phyloP scores from a whole-genome alignment of 2,888 invertebrate species.

The Phyto melanocephala region DNA sequence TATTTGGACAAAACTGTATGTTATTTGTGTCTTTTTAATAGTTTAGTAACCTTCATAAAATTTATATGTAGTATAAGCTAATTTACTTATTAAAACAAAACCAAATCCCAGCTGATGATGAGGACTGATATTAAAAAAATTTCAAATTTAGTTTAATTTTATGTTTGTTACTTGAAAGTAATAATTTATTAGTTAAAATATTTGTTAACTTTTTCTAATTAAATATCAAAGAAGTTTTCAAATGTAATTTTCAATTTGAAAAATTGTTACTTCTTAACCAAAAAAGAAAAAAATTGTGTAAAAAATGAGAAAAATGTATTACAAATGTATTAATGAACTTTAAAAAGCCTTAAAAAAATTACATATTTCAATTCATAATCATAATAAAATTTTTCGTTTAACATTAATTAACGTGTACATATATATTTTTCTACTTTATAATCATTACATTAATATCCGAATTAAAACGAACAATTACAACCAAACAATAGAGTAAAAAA shows the following conservation, averaged over 20 bases:
- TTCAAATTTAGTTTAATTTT: background rate
- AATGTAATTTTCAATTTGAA: background rate
- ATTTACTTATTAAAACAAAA: background rate
- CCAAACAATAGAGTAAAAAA: background rate
- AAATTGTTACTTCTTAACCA: background rate
- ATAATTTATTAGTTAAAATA: background rate
- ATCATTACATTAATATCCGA: conserved; percentile 55
- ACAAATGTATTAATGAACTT: conserved; percentile 11
- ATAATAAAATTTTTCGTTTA: conserved; percentile 21
- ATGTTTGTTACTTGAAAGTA: background rate
- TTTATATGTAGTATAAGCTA: no score
- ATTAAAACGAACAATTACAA: conserved; percentile 21
- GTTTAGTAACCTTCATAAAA: no score
- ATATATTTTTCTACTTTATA: conserved; percentile 64
- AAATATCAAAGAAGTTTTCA: conserved; percentile 10
- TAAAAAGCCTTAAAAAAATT: conserved; percentile 41
- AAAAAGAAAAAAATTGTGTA: background rate
- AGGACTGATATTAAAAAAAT: background rate
- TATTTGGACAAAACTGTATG: no score
- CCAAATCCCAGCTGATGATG: conserved; percentile 1
- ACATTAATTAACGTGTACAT: conserved; percentile 40
- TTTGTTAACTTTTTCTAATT: background rate
- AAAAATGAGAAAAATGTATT: conserved; percentile 1
- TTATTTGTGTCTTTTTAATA: no score
- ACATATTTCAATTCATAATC: conserved; percentile 34